These are phyloP conservation scores for Archivesica marissinica DNA, from an alignment of 1,140 invertebrate species.

Conservation along the genomic window DNA sequence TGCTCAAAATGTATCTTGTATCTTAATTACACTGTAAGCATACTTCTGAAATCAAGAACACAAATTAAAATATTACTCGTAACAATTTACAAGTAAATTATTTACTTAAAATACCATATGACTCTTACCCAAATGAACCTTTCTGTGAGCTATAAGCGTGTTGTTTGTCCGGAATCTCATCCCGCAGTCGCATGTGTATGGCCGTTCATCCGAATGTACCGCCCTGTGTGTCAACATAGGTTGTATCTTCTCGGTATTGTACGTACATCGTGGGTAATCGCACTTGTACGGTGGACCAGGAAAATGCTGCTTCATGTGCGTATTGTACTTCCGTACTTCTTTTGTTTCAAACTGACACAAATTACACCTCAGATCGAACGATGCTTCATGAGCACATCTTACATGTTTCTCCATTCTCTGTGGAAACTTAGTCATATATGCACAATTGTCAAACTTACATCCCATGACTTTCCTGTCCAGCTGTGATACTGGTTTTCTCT, in stretches of 20 bases:
- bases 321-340: slow-evolving; percentile 88
- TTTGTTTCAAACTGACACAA: slow-evolving; percentile 88
- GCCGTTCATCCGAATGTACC: slow-evolving; percentile 85
- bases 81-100: no score
- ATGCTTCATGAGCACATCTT: slow-evolving; percentile 80
- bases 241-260: slow-evolving; percentile 85
- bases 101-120: no score
- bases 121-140: slow-evolving; percentile 83
- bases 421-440: slow-evolving; percentile 63
- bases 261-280: slow-evolving; percentile 86
- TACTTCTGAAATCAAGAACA: no score
- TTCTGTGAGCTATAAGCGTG: slow-evolving; percentile 84
- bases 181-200: slow-evolving; percentile 85
- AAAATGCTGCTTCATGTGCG: slow-evolving; percentile 88
- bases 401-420: slow-evolving; percentile 74
- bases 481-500: slow-evolving; percentile 18
- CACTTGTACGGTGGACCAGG: slow-evolving; percentile 88
- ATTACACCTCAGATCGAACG: slow-evolving; percentile 87
- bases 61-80: no score
- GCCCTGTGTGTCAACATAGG: slow-evolving; percentile 86
- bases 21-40: no score
- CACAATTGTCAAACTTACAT: slow-evolving; percentile 68
- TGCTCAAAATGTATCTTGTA: no score
- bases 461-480: slow-evolving; percentile 40
- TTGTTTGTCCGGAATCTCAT: slow-evolving; percentile 84